Conservation (phyloP, 2,113 vertebrate genomes). For the Choloepus hoffmanni region DNA sequence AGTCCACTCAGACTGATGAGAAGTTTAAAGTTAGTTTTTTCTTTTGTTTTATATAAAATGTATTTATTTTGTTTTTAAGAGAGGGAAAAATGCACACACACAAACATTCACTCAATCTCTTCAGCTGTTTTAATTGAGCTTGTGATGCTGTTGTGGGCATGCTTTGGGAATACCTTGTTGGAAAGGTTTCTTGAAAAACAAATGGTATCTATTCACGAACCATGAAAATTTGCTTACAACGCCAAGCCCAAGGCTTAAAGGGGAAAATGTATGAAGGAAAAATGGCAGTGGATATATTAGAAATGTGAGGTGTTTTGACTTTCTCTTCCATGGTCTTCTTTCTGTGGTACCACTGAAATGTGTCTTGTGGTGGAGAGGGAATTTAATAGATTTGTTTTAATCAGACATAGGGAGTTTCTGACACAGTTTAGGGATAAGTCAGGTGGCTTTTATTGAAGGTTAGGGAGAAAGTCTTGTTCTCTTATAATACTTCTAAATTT, state of each 20-base stretch:
- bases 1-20: not conserved
- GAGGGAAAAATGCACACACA: not conserved
- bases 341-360: not conserved
- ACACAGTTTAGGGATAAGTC: not conserved
- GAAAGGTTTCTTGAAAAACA: conserved; percentile 61
- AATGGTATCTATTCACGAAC: conserved; percentile 58
- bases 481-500: conserved; percentile 37
- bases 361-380: not conserved
- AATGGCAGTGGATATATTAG: not conserved
- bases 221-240: conserved; percentile 57
- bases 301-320: conserved; percentile 39
- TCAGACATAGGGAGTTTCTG: not conserved
- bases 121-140: conserved; percentile 56
- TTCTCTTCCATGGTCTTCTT: conserved; percentile 35
- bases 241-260: conserved; percentile 47
- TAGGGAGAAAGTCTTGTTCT: conserved; percentile 5
- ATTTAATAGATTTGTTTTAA: not conserved
- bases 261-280: conserved; percentile 49
- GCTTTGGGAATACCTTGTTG: conserved; percentile 48
- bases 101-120: not conserved
- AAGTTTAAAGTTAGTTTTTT: conserved; percentile 51
- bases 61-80: conserved; percentile 41
- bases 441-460: not conserved
- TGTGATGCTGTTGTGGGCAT: not conserved
- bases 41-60: conserved; percentile 51